Conservation (phyloP, 2,888 invertebrate genomes). For the Leptinotarsa peninsularis region DNA sequence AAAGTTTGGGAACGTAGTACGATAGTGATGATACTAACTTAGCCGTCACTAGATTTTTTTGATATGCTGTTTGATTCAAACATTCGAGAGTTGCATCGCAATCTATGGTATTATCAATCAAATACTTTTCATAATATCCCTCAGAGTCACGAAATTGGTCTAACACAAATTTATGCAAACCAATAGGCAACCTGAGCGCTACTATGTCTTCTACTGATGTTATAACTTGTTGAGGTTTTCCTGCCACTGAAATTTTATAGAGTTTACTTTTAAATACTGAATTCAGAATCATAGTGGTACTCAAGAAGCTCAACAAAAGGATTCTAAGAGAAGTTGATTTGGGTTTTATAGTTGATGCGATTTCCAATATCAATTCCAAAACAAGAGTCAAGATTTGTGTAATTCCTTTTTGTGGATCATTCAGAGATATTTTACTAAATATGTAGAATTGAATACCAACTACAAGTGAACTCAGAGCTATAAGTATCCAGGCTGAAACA, state of each 20-base stretch:
- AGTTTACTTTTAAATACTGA: conserved; percentile 5
- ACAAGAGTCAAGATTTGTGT: neutral
- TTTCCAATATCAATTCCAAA: neutral
- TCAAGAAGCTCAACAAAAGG: neutral
- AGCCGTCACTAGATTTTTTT: neutral
- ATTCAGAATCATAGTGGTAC: conserved; percentile 3
- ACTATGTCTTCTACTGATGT: conserved; percentile 14
- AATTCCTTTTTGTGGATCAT: neutral
- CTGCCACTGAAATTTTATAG: neutral
- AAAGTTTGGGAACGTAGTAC: conserved; percentile 1
- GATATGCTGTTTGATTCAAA: conserved; percentile 15
- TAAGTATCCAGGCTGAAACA: neutral
- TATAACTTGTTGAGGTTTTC: neutral
- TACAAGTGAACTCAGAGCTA: neutral
- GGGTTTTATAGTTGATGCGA: neutral
- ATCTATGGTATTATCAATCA: neutral
- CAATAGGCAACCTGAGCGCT: neutral
- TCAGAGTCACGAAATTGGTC: neutral
- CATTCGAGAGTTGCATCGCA: conserved; percentile 5
- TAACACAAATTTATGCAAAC: neutral
- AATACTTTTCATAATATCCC: neutral
- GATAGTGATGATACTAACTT: neutral
- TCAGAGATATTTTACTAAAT: neutral
- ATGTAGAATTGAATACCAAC: neutral
- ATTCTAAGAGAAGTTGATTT: conserved; percentile 7